Percentiles rank a stretch among this genome's conserved stretches.
phyloP scores from a whole-genome alignment of 2,113 vertebrate genomes.

The Oncorhynchus keta region DNA sequence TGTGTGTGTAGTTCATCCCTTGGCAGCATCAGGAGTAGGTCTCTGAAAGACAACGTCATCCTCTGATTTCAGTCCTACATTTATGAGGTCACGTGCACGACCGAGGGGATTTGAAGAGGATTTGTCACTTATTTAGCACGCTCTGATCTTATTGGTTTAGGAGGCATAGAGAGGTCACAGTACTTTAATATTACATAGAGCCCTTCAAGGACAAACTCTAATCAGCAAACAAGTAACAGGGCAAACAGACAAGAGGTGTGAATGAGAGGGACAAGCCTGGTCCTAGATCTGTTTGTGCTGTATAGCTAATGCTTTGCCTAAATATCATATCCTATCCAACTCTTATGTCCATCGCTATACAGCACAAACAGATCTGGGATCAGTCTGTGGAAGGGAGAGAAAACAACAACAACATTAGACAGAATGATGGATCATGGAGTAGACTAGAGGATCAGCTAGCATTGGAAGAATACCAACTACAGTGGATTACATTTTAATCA shows the following conservation, averaged over 20 bases:
- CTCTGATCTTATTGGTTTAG: constrained; percentile 46
- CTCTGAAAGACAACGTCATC: constrained; percentile 13
- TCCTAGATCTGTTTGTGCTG: no score
- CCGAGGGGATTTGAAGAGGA: constrained; percentile 31
- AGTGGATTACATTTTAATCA: constrained; percentile 33
- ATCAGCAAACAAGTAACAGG: constrained; percentile 47
- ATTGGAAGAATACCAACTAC: neutral
- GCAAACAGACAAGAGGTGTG: constrained; percentile 25
- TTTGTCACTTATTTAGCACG: constrained; percentile 44
- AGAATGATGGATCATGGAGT: constrained; percentile 14
- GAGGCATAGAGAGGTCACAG: constrained; percentile 37
- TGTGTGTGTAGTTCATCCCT: neutral
- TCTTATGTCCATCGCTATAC: no score
- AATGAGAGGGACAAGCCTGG: neutral
- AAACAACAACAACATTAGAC: constrained; percentile 16
- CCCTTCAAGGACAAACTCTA: constrained; percentile 46
- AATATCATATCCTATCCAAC: no score
- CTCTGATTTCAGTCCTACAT: constrained; percentile 9
- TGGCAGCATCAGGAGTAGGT: neutral
- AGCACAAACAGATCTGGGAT: neutral
- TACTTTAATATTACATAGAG: constrained; percentile 56
- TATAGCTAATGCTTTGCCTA: no score
- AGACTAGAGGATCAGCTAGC: constrained; percentile 14
- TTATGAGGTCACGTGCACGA: constrained; percentile 5
- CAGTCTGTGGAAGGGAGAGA: neutral